These are phyloP conservation scores for Oscheius sp. DNA, from an alignment of 2,888 invertebrate genomes.

Conservation along the genomic window DNA sequence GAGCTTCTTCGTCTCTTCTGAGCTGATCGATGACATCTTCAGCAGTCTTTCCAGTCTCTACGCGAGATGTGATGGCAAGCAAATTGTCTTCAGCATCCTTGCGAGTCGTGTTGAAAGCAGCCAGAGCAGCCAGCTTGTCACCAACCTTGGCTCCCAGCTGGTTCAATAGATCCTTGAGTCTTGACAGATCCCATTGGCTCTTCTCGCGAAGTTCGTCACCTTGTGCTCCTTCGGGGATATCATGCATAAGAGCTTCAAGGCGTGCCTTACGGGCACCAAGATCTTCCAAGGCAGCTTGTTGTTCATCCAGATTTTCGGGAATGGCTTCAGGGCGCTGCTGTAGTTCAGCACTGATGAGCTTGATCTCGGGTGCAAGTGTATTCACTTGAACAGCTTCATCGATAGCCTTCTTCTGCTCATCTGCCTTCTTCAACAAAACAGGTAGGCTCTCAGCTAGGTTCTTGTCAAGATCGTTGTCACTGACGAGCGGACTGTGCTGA, in stretches of 20 bases:
- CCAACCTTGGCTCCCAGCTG: slow-evolving; percentile 50
- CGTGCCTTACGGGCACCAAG: slow-evolving; percentile 46
- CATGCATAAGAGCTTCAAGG: slow-evolving; percentile 45
- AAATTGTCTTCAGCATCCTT: slow-evolving; percentile 53
- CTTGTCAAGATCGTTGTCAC: slow-evolving; percentile 10
- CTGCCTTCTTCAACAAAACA: neutral
- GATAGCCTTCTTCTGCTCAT: slow-evolving; percentile 39
- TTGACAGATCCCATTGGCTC: slow-evolving; percentile 54
- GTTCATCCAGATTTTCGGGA: slow-evolving; percentile 43
- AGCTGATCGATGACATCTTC: slow-evolving; percentile 44
- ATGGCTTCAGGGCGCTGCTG: slow-evolving; percentile 40
- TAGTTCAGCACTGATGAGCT: slow-evolving; percentile 44
- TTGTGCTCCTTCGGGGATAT: slow-evolving; percentile 41
- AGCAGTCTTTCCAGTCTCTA: slow-evolving; percentile 20
- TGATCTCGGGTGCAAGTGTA: slow-evolving; percentile 45
- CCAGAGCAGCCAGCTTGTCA: slow-evolving; percentile 56
- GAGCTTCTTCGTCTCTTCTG: slow-evolving; percentile 39
- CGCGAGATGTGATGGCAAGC: slow-evolving; percentile 42
- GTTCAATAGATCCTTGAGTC: slow-evolving; percentile 51
- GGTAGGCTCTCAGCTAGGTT: slow-evolving; percentile 34
- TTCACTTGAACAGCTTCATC: slow-evolving; percentile 42
- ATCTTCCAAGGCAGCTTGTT: slow-evolving; percentile 49
- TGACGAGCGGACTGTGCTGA: slow-evolving; percentile 4
- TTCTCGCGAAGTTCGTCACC: slow-evolving; percentile 49
- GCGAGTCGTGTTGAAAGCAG: slow-evolving; percentile 53